Evolutionary conservation across 2,888 invertebrate species (phyloP), one percentile per base, ranked within the genome.

Genomic region (Torymus aiolomorphi): DNA sequence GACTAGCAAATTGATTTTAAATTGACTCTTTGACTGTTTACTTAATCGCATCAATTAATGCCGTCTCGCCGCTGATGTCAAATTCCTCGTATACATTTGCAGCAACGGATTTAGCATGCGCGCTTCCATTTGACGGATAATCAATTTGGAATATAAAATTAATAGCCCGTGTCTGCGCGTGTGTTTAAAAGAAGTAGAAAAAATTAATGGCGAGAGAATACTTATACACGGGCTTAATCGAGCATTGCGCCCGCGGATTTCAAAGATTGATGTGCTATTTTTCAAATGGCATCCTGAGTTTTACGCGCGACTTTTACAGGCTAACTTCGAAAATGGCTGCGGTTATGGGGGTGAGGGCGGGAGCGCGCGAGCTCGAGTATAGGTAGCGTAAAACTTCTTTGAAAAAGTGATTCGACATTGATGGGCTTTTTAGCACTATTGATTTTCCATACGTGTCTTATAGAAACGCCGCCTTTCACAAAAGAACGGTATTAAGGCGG

Each of bases 1-100:
- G 66, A 76, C 72, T 80, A 80, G 80, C 42, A 80, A 80, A 80
- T 77, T 77, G 80, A 80, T 77, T 80, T 77, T 77, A 74, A 80
- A 80, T 80, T 80, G 65, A 80, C 73, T 73, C 67, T 76, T 76
- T 77, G 52, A 54, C 72, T 67, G 56, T 67, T 49, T 67, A 62
- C 67, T 62, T 67, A 74, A 76, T 80, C 76, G 62, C 76, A 76
- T 79, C 61, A 66, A 79, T 76, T 75, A 59, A 70, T 71, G 52
- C 49, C 24, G 51, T 24, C 5, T n/a, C 0, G 20, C 1, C 11
- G 42, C 13, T 18, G 70, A 66, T 57, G 31, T 49, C 31, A 31
- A 5, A 54, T 67, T 73, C 42, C 51, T n/a, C 57, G 31, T 20
- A 5, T 20, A n/a, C 51, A 49, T 13, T 10, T 13, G 14, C 65